phyloP scores from a whole-genome alignment of 2,113 vertebrate genomes.

The Murina feae region DNA sequence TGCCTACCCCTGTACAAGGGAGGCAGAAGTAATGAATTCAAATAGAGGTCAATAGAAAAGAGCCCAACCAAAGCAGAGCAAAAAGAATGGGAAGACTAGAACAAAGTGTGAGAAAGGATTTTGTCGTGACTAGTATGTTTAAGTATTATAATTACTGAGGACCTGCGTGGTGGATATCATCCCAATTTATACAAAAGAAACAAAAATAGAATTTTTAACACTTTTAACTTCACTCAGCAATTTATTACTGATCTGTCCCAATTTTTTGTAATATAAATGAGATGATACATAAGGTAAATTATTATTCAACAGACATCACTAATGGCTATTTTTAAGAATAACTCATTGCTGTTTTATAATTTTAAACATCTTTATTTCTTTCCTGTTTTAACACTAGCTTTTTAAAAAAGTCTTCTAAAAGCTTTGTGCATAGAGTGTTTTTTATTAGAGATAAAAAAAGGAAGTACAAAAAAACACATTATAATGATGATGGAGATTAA shows the following conservation, averaged over 20 bases:
- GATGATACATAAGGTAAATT: neutral
- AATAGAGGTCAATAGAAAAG: neutral
- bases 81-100: neutral
- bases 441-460: neutral
- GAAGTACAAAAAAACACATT: neutral
- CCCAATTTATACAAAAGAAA: neutral
- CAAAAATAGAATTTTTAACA: conserved; percentile 2
- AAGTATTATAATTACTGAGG: neutral
- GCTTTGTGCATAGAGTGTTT: neutral
- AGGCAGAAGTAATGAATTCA: neutral
- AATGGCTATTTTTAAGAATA: neutral
- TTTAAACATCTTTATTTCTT: conserved; percentile 22
- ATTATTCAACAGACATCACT: neutral
- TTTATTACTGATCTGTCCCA: neutral
- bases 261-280: conserved; percentile 1
- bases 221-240: neutral
- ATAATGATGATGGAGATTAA: neutral
- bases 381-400: neutral
- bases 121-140: neutral
- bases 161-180: neutral
- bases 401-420: neutral
- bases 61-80: neutral
- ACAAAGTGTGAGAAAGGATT: neutral
- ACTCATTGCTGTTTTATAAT: neutral
- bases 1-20: neutral